phyloP scores from a whole-genome alignment of 2,113 vertebrate species.

The Nymphicus hollandicus region DNA sequence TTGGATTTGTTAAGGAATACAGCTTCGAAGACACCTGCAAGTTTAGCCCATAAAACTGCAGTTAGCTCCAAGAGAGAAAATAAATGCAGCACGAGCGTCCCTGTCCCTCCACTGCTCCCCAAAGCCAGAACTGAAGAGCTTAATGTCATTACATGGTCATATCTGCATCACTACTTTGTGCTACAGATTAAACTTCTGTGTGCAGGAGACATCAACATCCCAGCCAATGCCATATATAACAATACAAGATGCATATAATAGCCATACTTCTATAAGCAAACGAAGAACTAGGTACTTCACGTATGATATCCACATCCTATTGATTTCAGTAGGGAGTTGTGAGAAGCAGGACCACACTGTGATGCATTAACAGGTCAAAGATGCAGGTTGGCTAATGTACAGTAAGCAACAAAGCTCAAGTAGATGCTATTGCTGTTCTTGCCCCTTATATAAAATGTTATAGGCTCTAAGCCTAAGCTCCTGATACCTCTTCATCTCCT shows the following conservation, averaged over 20 bases:
- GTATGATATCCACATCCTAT: background rate
- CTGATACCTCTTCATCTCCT: background rate
- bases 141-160: background rate
- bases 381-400: background rate
- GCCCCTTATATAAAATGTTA: background rate
- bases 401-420: background rate
- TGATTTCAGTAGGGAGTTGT: background rate
- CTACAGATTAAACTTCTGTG: background rate
- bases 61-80: background rate
- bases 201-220: background rate
- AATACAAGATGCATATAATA: background rate
- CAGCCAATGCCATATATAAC: background rate
- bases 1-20: conserved; percentile 87
- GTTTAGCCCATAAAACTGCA: background rate
- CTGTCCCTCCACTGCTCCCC: background rate
- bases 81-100: background rate
- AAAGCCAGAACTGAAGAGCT: background rate
- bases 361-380: background rate
- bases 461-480: background rate
- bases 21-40: conserved; percentile 89
- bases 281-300: background rate
- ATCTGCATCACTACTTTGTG: background rate
- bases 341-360: background rate
- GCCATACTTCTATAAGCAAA: background rate
- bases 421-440: background rate